Base-by-base conservation (phyloP, 2,888 invertebrate species). In the Lutraria lutraria region DNA sequence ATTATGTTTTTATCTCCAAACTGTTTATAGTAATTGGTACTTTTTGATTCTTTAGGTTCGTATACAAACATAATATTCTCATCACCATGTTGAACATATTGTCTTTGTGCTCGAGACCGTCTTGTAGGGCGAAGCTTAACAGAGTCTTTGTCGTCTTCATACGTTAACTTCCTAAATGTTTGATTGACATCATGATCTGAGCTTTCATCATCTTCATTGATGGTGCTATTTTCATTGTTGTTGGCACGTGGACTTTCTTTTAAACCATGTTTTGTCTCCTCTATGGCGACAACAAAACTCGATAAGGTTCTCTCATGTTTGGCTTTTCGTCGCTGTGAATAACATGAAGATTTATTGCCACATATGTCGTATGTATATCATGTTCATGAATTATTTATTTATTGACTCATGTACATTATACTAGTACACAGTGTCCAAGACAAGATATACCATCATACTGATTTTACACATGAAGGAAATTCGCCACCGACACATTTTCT, bases 1-100 rank as follows among this genome's bases (percentile, higher is more conserved):
- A 85, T 85, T 6, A 85, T 60, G 31, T 85, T 85, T n/a, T 85
- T 85, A 31, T 85, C n/a, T 3, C 85, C 85, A 19, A 85, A 34
- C 29, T 85, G 85, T 80, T 85, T 85, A n/a, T 31, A 79, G 80
- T 85, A 85, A n/a, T 79, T 31, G 15, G 34, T 34, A 34, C 56
- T 52, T 80, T 56, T 56, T n/a, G 79, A 53, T 54, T 85, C 84
- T 53, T 85, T 85, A 8, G 85, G 60, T 63, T 85, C 85, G 29
- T 60, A 85, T 21, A 85, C 56, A 60, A 85, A 56, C 85, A 85
- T 85, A 34, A 85, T 79, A 43, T 85, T 85, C 0, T 56, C 29
- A 4, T 85, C 60, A 19, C 85, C 85, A 56, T 85, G 56, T 53
- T 85, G 85, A 2, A 85, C 85, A 43, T 85, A 85, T 31, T 79